Conservation (phyloP, 2,888 invertebrate genomes). For the Notocelia uddmanniana region DNA sequence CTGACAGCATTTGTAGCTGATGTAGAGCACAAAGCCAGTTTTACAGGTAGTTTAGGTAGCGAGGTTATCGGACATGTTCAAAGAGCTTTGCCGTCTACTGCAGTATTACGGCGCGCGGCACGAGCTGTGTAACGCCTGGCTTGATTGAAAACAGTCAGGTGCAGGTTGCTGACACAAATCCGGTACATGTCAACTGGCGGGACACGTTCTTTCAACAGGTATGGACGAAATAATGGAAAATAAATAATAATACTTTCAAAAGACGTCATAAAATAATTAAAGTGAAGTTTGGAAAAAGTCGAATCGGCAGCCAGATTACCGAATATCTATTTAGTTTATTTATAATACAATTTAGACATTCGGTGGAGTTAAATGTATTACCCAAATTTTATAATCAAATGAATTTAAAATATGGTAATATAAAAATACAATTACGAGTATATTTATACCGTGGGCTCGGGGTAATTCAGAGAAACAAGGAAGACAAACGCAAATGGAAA, state of each 20-base stretch:
- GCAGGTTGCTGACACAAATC: neutral
- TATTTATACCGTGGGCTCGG: neutral
- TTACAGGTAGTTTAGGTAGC: slow-evolving; percentile 55
- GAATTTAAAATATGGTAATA: too few relatives aligned
- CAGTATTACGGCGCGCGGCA: slow-evolving; percentile 57
- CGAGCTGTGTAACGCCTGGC: slow-evolving; percentile 43
- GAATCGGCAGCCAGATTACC: too few relatives aligned
- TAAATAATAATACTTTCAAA: too few relatives aligned
- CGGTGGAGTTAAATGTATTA: too few relatives aligned
- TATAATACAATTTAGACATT: too few relatives aligned
- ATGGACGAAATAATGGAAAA: neutral
- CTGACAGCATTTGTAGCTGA: slow-evolving; percentile 49
- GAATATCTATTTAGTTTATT: too few relatives aligned
- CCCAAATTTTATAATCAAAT: too few relatives aligned
- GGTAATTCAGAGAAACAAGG: slow-evolving; percentile 12
- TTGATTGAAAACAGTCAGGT: slow-evolving; percentile 53
- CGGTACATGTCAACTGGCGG: neutral
- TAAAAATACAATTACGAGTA: slow-evolving; percentile 8
- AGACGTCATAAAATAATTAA: too few relatives aligned
- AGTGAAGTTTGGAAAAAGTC: too few relatives aligned
- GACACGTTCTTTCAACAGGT: neutral
- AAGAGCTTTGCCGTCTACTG: slow-evolving; percentile 76
- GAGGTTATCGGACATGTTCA: slow-evolving; percentile 60
- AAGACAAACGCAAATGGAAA: slow-evolving; percentile 41
- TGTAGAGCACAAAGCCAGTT: slow-evolving; percentile 58